A percentile compares a stretch with the other conserved stretches of the same genome.
Evolutionary conservation across 30 jellyfish, hydroid and myxozoan species (phyloP).

Genomic region (Pelagia noctiluca): DNA sequence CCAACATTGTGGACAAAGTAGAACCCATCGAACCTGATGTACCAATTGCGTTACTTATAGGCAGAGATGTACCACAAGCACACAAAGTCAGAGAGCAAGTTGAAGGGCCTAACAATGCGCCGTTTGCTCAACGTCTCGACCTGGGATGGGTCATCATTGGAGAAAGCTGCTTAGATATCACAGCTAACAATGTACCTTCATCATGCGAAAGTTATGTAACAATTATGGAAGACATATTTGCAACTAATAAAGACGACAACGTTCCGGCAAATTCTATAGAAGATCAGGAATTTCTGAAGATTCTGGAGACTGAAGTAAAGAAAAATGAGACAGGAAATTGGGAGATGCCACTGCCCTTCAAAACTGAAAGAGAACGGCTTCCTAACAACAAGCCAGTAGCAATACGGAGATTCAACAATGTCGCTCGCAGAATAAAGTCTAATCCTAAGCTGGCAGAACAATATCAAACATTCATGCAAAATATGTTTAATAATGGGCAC

Average conservation of each 20-base stretch:
- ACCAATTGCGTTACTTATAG: conserved; percentile 29
- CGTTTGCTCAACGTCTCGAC: conserved; percentile 42
- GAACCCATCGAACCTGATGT: conserved; percentile 39
- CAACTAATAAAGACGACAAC: conserved; percentile 37
- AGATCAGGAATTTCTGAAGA: conserved; percentile 17
- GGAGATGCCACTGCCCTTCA: conserved; percentile 72
- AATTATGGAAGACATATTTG: conserved; percentile 25
- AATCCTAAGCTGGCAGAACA: conserved; percentile 28
- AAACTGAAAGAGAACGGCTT: conserved; percentile 24
- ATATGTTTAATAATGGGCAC: conserved; percentile 40
- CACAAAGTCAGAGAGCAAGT: conserved; percentile 55
- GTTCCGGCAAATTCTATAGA: conserved; percentile 41
- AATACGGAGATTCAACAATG: conserved; percentile 17
- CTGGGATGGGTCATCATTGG: conserved; percentile 50
- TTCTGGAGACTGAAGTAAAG: conserved; percentile 38
- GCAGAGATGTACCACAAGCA: conserved; percentile 42
- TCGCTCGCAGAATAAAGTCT: conserved; percentile 5
- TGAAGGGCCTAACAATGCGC: conserved; percentile 31
- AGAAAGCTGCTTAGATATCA: conserved; percentile 42
- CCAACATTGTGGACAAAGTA: conserved; percentile 9
- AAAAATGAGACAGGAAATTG: conserved; percentile 45
- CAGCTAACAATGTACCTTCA: conserved; percentile 21
- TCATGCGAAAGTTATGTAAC: conserved; percentile 35
- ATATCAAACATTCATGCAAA: conserved; percentile 49
- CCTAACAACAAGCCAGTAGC: conserved; percentile 51